Base-by-base conservation (phyloP, 2,888 invertebrate genomes). In the Craniophora ligustri region DNA sequence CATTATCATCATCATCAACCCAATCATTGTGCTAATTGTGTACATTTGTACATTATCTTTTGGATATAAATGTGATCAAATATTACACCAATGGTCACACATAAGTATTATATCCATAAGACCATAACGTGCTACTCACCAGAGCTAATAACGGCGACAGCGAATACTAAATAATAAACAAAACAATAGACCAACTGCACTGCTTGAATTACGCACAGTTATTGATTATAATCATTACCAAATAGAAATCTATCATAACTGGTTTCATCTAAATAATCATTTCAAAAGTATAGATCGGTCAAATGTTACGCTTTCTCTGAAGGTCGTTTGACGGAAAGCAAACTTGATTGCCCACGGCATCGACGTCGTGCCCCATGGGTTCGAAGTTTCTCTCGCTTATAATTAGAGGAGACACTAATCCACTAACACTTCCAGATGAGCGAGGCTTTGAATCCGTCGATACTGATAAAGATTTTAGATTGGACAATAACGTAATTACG, bases 261-360 rank as follows among this genome's bases (percentile, higher is more conserved):
- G 14, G 32, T 23, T 58, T 47, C 30, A 56, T 61, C 44, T 44
- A 23, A 51, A 60, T 51, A 34, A 58, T 53, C 19, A 21, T 36
- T 53, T 63, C 31, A 34, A 49, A 49, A 44, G 51, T 55, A 57
- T 34, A 49, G 71, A 68, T 68, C 62, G 72, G 71, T 78, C 72
- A 72, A 74, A 65, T 75, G 79, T 76, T 78, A 83, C 82, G 82
- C 87, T 87, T 86, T 87, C 87, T 71, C 84, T 75, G 76, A 85
- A 86, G 86, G 86, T 86, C 84, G 74, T 70, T 69, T 66, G 62
- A 59, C 58, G 54, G 62, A 58, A 63, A 74, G 53, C 56, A 64
- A 63, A 61, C 66, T 66, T 69, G 58, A 69, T 72, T 71, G 68
- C 66, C 62, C 57, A 57, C 50, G 48, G 55, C 47, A 49, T n/a